Base-by-base conservation (phyloP, 2,797 vertebrate genomes). In the Novumbra hubbsi region DNA sequence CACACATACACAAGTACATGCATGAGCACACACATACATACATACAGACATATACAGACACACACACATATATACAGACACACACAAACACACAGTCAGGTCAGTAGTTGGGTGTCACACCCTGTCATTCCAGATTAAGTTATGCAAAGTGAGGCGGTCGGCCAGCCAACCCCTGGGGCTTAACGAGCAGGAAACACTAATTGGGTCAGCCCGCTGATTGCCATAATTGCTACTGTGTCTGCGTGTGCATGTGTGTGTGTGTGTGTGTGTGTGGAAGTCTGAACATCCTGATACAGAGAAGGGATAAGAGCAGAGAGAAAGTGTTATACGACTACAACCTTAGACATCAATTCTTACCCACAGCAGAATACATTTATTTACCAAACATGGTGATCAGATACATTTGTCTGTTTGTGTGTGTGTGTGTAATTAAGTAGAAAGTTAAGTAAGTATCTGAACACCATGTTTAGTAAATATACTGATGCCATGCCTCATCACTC, bases 121-220 rank as follows among this genome's bases (percentile, higher is more conserved):
- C 93, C 96, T 98, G 96, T 96, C 97, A 97, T 96, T 97, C 95
- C 88, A 91, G 94, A 97, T 98, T 98, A 98, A 97, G 96, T 97
- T 96, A 96, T 95, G 96, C 97, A 96, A 96, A 96, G 93, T 92
- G 90, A 89, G 93, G 92, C 81, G 75, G 88, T 91, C 87, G 81
- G 90, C 83, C 93, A 95, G 95, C 94, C 94, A 95, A 92, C 91
- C 93, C 88, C 93, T 86, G 88, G 93, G 92, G 92, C 90, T 93
- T 94, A 95, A 94, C 91, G 92, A 94, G 93, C 91, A 93, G 93
- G 93, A 94, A 94, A 93, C 92, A 91, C 92, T 95, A 94, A 95
- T 94, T 95, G 94, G 93, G 90, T 91, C 90, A 91, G 93, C 90
- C 92, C 93, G 93, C 96, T 97, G 97, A 98, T 97, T 97, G 95